A percentile compares a stretch with the other conserved stretches of the same genome.
Conservation (phyloP, 2,797 vertebrate genomes). For the Gallinago stenura region DNA sequence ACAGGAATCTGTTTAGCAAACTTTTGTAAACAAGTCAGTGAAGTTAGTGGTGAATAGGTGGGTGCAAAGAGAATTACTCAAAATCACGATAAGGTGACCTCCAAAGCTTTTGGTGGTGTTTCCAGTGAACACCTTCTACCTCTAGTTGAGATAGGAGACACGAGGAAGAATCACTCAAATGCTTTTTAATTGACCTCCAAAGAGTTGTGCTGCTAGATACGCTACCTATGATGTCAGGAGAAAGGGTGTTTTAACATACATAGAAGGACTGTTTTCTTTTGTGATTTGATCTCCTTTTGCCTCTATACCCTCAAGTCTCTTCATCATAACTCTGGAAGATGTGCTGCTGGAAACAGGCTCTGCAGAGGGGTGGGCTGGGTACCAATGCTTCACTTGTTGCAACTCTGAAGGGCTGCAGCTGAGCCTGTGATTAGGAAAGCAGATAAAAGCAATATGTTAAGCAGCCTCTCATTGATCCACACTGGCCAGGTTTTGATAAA, state of each 20-base stretch:
- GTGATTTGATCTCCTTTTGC: not conserved
- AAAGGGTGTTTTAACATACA: not conserved
- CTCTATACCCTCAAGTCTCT: not conserved
- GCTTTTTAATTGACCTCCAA: not conserved
- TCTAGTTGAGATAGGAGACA: not conserved
- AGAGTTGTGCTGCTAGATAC: not conserved
- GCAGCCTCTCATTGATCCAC: not conserved
- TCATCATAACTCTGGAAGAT: not conserved
- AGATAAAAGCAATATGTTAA: not conserved
- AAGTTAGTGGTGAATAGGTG: not conserved
- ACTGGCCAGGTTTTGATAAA: not conserved
- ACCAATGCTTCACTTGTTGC: not conserved
- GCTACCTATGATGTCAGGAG: not conserved
- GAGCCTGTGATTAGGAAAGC: not conserved
- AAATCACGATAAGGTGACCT: not conserved
- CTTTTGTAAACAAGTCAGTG: not conserved
- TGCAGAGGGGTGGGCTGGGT: not conserved
- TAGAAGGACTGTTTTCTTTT: not conserved
- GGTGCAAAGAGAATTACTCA: not conserved
- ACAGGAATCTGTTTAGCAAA: not conserved
- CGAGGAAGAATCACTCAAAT: not conserved
- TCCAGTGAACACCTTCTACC: not conserved
- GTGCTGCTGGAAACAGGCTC: not conserved
- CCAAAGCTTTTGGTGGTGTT: not conserved
- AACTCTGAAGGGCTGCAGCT: not conserved